Evolutionary conservation across 2,797 vertebrate genomes (phyloP), one percentile per base, ranked within the genome.

Genomic region (Neoniphon sammara): DNA sequence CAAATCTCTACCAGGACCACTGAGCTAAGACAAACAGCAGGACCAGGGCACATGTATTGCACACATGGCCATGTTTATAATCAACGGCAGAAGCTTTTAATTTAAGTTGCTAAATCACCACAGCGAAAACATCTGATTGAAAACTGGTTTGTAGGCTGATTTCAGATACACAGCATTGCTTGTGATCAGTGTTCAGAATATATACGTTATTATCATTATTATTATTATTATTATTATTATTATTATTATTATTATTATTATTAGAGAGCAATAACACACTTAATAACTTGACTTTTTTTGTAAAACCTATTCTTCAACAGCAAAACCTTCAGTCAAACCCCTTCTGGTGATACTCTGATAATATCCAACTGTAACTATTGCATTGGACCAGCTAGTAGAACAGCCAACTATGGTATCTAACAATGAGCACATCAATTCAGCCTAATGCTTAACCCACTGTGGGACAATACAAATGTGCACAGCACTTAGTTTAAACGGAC

Each of bases 1-100:
- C 83, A 91, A 85, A 91, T 91, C 81, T 89, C 78, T 87, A 87
- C 81, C 80, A 73, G 78, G 77, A 72, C 50, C 66, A 70, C 77
- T 47, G 78, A 70, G 67, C 76, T 65, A 78, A 85, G 75, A 69
- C 73, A 75, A 84, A 84, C 80, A 71, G 73, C 49, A 59, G 36
- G 62, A 78, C 54, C 61, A 65, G 75, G 12, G 14, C 53, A 60
- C 70, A 84, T 73, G 55, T 60, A 47, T 58, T 30, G 73, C 77
- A 81, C 81, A 72, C 74, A 76, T 76, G 78, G 50, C 53, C 59
- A 50, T 74, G 78, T 75, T 82, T 73, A 62, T 60, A 74, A 87
- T 63, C 79, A 77, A 59, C 34, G 54, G 34, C 68, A 85, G 67
- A 72, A 73, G 72, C 36, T 78, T 73, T 14, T 50, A 60, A 78